Evolutionary conservation across 1,140 invertebrate species (phyloP), one percentile per base, ranked within the genome.

Genomic region (Brevipalpus yothersi): DNA sequence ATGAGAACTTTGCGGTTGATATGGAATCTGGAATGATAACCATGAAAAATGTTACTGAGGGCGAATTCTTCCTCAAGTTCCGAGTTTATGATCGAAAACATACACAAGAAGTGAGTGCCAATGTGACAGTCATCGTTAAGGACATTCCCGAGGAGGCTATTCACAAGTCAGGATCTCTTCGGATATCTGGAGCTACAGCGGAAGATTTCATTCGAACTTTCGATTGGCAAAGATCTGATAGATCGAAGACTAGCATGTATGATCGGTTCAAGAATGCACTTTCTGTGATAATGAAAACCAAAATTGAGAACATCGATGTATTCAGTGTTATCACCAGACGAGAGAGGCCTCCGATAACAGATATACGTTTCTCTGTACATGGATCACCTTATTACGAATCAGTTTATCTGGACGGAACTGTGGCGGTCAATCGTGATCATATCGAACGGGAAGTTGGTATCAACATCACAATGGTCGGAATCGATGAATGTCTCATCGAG

Each of bases 401-500:
- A 0, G 86, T 91, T 0, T 80, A 86, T 73, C 75, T 95, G 43
- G 91, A 96, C 71, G 91, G 91, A 23, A 83, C 93, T 45, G 83
- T 96, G 1, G 71, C 90, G n/a, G 84, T 91, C 77, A 83, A 96
- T 69, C 78, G 86, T 62, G 83, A 88, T 75, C 82, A 90, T 71
- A 93, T 96, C 70, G 89, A 94, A 73, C 78, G 80, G 65, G 82
- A 84, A 63, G 83, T 94, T 10, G 90, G 89, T 39, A 86, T 95
- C 54, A 90, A 91, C 66, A 92, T 97, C 47, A 89, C 86, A 4
- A 93, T 95, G 89, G 88, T 95, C 3, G 89, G 88, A 59, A 95
- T 97, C 63, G 90, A 97, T 67, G 89, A 95, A 73, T 97, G 93
- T 71, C 74, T 93, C 40, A 87, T 90, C 69, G 88, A 93, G 73